phyloP scores from a whole-genome alignment of 2,888 invertebrate genomes.

The Noctua comes region DNA sequence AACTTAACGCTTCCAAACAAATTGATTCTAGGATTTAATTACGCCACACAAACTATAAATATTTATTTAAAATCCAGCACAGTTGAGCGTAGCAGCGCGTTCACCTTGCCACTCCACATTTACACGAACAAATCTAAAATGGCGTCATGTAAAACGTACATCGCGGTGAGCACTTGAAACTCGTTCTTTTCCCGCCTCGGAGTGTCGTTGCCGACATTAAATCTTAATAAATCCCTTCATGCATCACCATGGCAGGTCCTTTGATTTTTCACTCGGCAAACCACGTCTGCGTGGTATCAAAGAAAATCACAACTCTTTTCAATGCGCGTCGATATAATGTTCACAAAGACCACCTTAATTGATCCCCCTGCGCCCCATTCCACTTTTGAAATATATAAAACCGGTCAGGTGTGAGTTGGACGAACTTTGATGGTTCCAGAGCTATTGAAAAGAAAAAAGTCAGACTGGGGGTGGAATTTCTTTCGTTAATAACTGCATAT shows the following conservation, averaged over 20 bases:
- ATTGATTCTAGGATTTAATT: constrained; percentile 55
- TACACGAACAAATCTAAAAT: constrained; percentile 85
- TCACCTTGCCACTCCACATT: constrained; percentile 77
- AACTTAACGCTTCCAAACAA: constrained; percentile 22
- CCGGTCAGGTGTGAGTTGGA: constrained; percentile 70
- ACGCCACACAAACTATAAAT: constrained; percentile 53
- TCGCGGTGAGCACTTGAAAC: constrained; percentile 85
- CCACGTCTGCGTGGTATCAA: constrained; percentile 88
- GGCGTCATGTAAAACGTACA: constrained; percentile 88
- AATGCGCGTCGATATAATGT: constrained; percentile 90
- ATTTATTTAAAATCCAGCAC: constrained; percentile 61
- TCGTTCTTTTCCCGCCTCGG: constrained; percentile 89
- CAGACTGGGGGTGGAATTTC: constrained; percentile 40
- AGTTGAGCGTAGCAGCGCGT: constrained; percentile 62
- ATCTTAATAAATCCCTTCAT: constrained; percentile 90
- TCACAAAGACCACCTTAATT: constrained; percentile 87
- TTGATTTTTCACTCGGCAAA: constrained; percentile 90
- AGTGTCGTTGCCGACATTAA: constrained; percentile 90
- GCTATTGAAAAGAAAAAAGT: constrained; percentile 60
- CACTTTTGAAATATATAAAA: constrained; percentile 78
- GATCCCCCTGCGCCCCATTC: constrained; percentile 82
- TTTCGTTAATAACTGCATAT: constrained; percentile 45
- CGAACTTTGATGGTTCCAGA: constrained; percentile 63
- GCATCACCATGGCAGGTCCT: constrained; percentile 86
- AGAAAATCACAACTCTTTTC: constrained; percentile 91